phyloP scores from a whole-genome alignment of 2,888 invertebrate genomes.

The Dioctria linearis region DNA sequence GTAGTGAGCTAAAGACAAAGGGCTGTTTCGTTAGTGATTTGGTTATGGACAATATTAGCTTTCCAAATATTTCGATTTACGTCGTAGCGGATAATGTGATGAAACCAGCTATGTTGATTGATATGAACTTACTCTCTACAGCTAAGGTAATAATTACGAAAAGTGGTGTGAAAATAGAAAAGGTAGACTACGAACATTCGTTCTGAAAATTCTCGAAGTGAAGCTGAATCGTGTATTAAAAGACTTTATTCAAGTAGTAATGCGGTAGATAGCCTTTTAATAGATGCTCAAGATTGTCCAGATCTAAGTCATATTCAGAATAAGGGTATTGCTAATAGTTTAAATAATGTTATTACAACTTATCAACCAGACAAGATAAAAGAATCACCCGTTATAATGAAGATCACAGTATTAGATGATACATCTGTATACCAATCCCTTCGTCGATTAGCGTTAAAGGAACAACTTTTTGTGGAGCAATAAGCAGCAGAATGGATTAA shows the following conservation, averaged over 20 bases:
- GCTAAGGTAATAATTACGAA: neutral
- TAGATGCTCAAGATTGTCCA: slow-evolving; percentile 7
- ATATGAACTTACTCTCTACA: slow-evolving; percentile 1
- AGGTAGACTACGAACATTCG: neutral
- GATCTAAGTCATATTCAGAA: too few relatives aligned
- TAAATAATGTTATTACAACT: too few relatives aligned
- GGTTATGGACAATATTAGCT: neutral
- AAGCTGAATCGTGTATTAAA: neutral
- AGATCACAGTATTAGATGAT: too few relatives aligned
- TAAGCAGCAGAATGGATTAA: too few relatives aligned
- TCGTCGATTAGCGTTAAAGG: too few relatives aligned
- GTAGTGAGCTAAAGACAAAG: too few relatives aligned
- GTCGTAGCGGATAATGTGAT: neutral
- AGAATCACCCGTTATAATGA: too few relatives aligned
- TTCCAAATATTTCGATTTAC: neutral
- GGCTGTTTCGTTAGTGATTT: too few relatives aligned
- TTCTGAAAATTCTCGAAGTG: neutral
- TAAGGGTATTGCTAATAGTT: too few relatives aligned
- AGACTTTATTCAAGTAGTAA: neutral
- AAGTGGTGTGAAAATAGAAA: neutral
- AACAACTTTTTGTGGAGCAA: too few relatives aligned
- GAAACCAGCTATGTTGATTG: neutral
- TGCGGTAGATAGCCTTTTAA: neutral
- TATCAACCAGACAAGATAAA: too few relatives aligned
- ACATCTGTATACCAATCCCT: too few relatives aligned